Evolutionary conservation across 2,797 vertebrate species (phyloP).

Genomic region (Mormyrus hasselquistii): DNA sequence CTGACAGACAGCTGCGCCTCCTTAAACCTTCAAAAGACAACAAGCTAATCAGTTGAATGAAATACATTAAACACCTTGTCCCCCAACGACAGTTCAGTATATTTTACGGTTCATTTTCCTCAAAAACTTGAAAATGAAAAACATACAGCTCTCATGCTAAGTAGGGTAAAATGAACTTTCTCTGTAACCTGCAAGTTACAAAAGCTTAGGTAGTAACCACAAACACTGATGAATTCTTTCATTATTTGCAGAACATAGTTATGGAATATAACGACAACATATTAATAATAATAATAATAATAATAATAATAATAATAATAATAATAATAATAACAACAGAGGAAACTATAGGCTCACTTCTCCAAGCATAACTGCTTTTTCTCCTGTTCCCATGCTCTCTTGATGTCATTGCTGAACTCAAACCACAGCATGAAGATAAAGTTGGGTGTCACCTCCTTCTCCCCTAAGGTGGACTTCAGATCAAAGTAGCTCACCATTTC

Average conservation of each 20-base stretch:
- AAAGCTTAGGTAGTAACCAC: background rate
- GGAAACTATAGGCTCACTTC: background rate
- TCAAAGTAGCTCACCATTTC: constrained; percentile 79
- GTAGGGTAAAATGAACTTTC: background rate
- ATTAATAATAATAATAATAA: background rate
- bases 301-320: background rate
- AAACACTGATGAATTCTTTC: background rate
- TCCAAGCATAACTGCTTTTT: constrained; percentile 74
- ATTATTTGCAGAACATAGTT: background rate
- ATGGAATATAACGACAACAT: background rate
- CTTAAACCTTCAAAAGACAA: constrained; percentile 66
- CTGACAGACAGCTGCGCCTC: constrained; percentile 81
- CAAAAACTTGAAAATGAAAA: background rate
- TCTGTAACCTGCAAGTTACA: background rate
- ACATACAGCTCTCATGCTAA: background rate
- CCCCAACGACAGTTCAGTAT: background rate
- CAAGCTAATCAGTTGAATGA: background rate
- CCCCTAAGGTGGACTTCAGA: constrained; percentile 76
- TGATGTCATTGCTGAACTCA: constrained; percentile 93
- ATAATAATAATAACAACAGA: background rate
- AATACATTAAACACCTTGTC: background rate
- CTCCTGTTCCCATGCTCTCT: constrained; percentile 87
- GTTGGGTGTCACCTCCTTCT: constrained; percentile 72
- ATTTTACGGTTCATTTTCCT: background rate
- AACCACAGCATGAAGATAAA: constrained; percentile 91